A percentile compares a stretch with the other conserved stretches of the same genome.
Conservation (phyloP, 1,140 invertebrate species). For the Aricia agestis region DNA sequence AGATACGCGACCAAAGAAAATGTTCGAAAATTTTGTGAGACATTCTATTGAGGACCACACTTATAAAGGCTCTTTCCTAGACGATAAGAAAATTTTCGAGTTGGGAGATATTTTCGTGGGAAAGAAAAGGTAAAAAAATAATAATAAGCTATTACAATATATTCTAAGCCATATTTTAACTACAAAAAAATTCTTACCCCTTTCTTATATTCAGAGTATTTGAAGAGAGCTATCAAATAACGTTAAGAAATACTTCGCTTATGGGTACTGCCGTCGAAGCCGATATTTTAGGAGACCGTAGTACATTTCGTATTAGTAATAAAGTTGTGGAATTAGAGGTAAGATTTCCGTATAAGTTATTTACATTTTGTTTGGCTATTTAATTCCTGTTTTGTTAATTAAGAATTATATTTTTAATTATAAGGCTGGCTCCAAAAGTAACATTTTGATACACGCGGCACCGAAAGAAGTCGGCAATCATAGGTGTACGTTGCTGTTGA, state of each 20-base stretch:
- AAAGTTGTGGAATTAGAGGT: conserved; percentile 52
- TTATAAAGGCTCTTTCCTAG: conserved; percentile 63
- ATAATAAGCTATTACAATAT: not conserved
- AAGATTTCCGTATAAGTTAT: conserved; percentile 14
- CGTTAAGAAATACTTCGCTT: conserved; percentile 59
- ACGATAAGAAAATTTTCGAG: conserved; percentile 60
- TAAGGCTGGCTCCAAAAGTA: not conserved
- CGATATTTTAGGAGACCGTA: conserved; percentile 56
- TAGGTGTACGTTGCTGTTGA: conserved; percentile 48
- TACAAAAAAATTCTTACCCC: too few relatives aligned
- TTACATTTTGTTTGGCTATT: too few relatives aligned
- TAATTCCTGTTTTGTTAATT: not conserved
- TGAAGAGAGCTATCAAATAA: conserved; percentile 58
- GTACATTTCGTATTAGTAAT: conserved; percentile 54
- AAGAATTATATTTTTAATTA: not conserved
- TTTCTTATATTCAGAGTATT: conserved; percentile 48
- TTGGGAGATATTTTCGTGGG: conserved; percentile 67
- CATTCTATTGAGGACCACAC: conserved; percentile 52
- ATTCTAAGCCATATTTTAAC: not conserved
- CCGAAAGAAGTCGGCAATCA: conserved; percentile 52
- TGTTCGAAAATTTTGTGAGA: conserved; percentile 63
- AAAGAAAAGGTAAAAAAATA: conserved; percentile 38
- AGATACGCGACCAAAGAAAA: conserved; percentile 64
- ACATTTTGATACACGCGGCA: conserved; percentile 51
- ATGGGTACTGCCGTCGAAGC: conserved; percentile 55